A percentile compares a stretch with the other conserved stretches of the same genome.
phyloP scores from a whole-genome alignment of 2,888 invertebrate genomes.

The Nemotelus nigrinus region DNA sequence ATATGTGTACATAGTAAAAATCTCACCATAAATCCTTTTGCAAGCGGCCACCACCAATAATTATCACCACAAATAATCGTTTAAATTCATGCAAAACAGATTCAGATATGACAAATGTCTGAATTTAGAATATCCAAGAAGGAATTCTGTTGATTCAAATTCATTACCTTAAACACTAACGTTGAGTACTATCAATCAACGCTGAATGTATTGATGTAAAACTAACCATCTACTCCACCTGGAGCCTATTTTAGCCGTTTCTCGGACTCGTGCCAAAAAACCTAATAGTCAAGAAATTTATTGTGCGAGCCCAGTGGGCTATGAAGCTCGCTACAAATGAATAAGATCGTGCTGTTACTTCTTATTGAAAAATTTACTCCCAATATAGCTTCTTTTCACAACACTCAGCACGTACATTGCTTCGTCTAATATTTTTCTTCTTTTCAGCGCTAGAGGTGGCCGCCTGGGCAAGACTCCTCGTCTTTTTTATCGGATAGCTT shows the following conservation, averaged over 20 bases:
- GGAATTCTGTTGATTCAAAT: too few species aligned
- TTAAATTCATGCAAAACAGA: too few species aligned
- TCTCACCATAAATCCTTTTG: too few species aligned
- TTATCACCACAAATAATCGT: too few species aligned
- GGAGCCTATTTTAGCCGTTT: slow-evolving; percentile 12
- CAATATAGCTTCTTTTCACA: slow-evolving; percentile 12
- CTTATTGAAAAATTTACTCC: slow-evolving; percentile 5
- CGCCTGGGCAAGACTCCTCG: not conserved
- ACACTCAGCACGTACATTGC: slow-evolving; percentile 16
- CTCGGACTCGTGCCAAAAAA: slow-evolving; percentile 29
- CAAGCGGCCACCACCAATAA: too few species aligned
- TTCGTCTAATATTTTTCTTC: not conserved
- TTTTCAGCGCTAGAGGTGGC: slow-evolving; percentile 24
- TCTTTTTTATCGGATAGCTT: slow-evolving; percentile 14
- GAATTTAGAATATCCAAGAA: too few species aligned
- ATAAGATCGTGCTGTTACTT: slow-evolving; percentile 22
- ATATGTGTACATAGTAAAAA: too few species aligned
- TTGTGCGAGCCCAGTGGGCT: slow-evolving; percentile 12
- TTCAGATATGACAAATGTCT: too few species aligned
- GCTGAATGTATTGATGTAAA: not conserved
- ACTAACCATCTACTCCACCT: not conserved
- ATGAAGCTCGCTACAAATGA: slow-evolving; percentile 6
- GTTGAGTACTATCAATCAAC: not conserved
- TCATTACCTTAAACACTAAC: too few species aligned
- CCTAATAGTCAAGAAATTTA: slow-evolving; percentile 37